Conservation (phyloP, 2,797 vertebrate species). For the Petrocephalus sullivani region DNA sequence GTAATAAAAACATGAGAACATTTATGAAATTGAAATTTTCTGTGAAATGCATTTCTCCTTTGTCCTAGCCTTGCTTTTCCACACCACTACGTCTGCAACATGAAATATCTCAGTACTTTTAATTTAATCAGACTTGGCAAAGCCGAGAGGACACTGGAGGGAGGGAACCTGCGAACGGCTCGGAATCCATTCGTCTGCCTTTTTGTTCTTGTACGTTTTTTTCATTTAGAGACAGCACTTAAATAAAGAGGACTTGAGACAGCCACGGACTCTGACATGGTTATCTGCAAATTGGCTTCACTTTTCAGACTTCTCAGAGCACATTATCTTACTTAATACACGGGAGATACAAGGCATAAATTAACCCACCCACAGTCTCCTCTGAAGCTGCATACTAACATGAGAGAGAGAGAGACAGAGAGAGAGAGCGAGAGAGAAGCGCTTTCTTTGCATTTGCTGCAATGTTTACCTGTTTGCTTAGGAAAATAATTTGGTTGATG, state of each 20-base stretch:
- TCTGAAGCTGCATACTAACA: neutral
- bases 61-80: neutral
- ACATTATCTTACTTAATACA: slow-evolving; percentile 49
- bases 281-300: slow-evolving; percentile 57
- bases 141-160: slow-evolving; percentile 43
- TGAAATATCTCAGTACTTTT: neutral
- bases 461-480: neutral
- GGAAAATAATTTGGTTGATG: neutral
- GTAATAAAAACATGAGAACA: slow-evolving; percentile 41
- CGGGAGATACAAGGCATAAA: slow-evolving; percentile 5
- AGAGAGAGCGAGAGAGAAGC: neutral
- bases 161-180: slow-evolving; percentile 52
- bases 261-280: slow-evolving; percentile 48
- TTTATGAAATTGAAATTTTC: slow-evolving; percentile 11
- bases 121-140: slow-evolving; percentile 3
- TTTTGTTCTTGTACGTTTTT: slow-evolving; percentile 12
- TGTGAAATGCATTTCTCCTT: neutral
- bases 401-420: neutral
- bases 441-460: neutral
- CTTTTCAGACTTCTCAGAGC: slow-evolving; percentile 48
- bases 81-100: neutral
- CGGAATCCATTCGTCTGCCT: slow-evolving; percentile 61
- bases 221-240: slow-evolving; percentile 41
- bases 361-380: neutral
- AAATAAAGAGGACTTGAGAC: slow-evolving; percentile 47